Base-by-base conservation (phyloP, 2,888 invertebrate genomes). In the Lepidonotus clava region DNA sequence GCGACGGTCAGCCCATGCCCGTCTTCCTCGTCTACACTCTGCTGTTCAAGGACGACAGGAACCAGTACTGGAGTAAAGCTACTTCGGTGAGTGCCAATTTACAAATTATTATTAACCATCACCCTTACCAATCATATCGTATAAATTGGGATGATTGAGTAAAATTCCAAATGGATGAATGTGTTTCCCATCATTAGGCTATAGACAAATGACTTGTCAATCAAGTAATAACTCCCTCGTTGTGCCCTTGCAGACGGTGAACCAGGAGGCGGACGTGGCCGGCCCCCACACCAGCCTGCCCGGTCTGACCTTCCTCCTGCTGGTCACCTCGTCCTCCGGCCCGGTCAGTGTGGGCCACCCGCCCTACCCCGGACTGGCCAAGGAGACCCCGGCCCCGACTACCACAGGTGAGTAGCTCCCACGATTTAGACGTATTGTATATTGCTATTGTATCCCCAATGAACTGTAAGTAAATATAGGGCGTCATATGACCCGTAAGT, bases 11-110 rank as follows among this genome's bases (percentile, higher is more conserved):
- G 21, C 36, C 38, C 36, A 21, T 21, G 71, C 71, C 71, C n/a
- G 71, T 71, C 34, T 71, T 71, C n/a, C 18, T 71, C 34, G 71
- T 71, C 71, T 71, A 71, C 71, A 71, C 71, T 18, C 71, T 71
- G 38, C 71, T 71, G 14, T 71, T 71, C 38, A 34, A 24, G 5
- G 71, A 36, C 36, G 71, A 71, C 18, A 38, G 24, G 36, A 18
- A 71, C 38, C 34, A 34, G 21, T 34, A 71, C 71, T 71, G 71
- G 71, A 34, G 36, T 18, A 71, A 71, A 18, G 71, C 71, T 21
- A 71, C 71, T 38, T 71, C 71, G 4, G 71, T 71, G n/a, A 21
- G 71, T 71, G 5, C 21, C n/a, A n/a, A n/a, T n/a, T n/a, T n/a
- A n/a, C n/a, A n/a, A n/a, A n/a, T n/a, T n/a, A n/a, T n/a, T n/a